Base-by-base conservation (phyloP, 2,797 vertebrate species). In the Crenichthys baileyi region DNA sequence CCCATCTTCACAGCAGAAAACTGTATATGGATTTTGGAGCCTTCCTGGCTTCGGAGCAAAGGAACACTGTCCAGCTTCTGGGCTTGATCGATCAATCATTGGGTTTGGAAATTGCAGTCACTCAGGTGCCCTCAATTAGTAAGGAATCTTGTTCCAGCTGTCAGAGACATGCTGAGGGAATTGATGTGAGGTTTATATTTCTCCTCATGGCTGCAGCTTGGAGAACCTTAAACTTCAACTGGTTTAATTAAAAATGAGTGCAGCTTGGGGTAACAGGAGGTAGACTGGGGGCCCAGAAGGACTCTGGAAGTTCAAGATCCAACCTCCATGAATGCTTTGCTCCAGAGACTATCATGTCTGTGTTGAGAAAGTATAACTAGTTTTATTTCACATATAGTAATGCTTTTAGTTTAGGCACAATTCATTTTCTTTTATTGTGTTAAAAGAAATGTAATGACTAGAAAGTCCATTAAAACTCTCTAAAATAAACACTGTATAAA, bases 81-180 rank as follows among this genome's bases (percentile, higher is more conserved):
- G 63, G 82, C 75, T 79, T 61, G 70, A 89, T 86, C 82, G 41
- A 82, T 90, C 90, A 85, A 72, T 92, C 83, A 81, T 75, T 51
- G 63, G 1, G 4, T 81, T 83, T 63, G 82, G 53, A 78, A 77
- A 81, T 12, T 80, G 72, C 84, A 83, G 56, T 50, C 78, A 70
- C 70, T 79, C 81, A 5, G 58, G 68, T 53, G 0, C 56, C 79
- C 85, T 87, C 82, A 86, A 80, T 87, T 86, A 82, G 71, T 65
- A 77, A 73, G 70, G 70, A 79, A 60, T 82, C 77, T 71, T 75
- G 83, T 71, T 78, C 81, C 78, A 77, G 53, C 78, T 76, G 80
- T 85, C 79, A 67, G 65, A 72, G 36, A 24, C 74, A 13, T 7
- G 22, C 15, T 26, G 63, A 51, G 39, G 75, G 75, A 46, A 46